Conservation (phyloP, 2,888 invertebrate species). For the Ornithoptera priamus region DNA sequence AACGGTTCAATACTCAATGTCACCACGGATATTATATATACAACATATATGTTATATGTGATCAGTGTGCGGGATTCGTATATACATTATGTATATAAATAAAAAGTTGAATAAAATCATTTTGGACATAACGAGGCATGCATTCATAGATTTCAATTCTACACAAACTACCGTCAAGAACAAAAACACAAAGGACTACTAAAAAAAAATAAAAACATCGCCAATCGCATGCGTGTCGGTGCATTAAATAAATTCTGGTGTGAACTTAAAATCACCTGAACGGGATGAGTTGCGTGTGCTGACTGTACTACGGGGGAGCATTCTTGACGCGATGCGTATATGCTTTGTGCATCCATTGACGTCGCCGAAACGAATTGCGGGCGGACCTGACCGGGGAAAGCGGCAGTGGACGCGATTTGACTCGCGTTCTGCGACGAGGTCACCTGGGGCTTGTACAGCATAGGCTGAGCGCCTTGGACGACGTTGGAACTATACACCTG, state of each 20-base stretch:
- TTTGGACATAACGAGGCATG: constrained; percentile 28
- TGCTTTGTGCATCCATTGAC: constrained; percentile 44
- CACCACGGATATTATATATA: constrained; percentile 32
- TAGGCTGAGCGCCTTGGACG: constrained; percentile 55
- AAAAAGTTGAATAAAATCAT: background rate
- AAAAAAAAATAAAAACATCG: constrained; percentile 26
- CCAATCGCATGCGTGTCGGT: constrained; percentile 36
- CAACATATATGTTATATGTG: constrained; percentile 29
- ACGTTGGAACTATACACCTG: constrained; percentile 45
- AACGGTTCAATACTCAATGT: constrained; percentile 17
- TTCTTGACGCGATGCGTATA: constrained; percentile 57
- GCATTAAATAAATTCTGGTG: constrained; percentile 14
- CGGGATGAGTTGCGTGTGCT: constrained; percentile 31
- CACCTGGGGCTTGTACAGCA: constrained; percentile 56
- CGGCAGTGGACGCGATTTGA: constrained; percentile 43
- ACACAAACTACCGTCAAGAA: constrained; percentile 26
- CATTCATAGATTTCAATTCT: constrained; percentile 28
- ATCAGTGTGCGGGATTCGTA: background rate
- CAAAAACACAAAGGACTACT: constrained; percentile 27
- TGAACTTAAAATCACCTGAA: constrained; percentile 34
- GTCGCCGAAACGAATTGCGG: constrained; percentile 48
- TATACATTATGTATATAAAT: constrained; percentile 16
- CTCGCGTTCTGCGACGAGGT: constrained; percentile 47
- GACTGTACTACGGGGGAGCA: constrained; percentile 46
- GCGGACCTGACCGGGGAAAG: constrained; percentile 37